Conservation (phyloP, 1,140 invertebrate species). For the Pectinophora gossypiella region DNA sequence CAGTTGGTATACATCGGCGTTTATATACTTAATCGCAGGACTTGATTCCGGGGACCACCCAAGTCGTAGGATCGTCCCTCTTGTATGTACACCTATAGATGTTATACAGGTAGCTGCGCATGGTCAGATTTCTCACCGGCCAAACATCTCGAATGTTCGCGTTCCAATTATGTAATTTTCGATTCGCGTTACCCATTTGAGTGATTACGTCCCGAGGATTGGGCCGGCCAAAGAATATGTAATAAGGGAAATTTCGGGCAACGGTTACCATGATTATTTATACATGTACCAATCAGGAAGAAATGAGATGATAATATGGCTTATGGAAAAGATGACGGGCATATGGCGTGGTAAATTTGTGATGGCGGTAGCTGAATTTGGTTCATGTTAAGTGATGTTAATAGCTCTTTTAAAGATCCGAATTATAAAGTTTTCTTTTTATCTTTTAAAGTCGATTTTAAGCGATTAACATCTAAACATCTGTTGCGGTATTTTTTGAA, state of each 20-base stretch:
- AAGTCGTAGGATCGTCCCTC: conserved; percentile 42
- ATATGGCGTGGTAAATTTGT: conserved; percentile 1
- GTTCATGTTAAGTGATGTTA: background rate
- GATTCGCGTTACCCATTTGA: conserved; percentile 54
- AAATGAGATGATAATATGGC: conserved; percentile 39
- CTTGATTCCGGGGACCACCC: conserved; percentile 63
- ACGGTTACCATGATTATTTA: conserved; percentile 31
- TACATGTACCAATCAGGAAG: conserved; percentile 26
- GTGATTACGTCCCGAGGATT: conserved; percentile 41
- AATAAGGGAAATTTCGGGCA: conserved; percentile 46
- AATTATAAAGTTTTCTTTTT: no score
- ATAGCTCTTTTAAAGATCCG: no score
- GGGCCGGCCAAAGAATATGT: conserved; percentile 45
- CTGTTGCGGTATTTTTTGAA: no score
- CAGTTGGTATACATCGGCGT: conserved; percentile 28
- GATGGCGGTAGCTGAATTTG: background rate
- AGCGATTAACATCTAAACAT: no score
- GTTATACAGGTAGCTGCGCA: conserved; percentile 8
- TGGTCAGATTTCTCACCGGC: conserved; percentile 16
- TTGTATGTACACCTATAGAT: conserved; percentile 23
- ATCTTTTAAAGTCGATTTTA: no score
- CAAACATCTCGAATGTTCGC: conserved; percentile 14
- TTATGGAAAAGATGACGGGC: background rate
- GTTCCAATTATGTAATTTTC: conserved; percentile 58
- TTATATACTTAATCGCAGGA: conserved; percentile 56